Conservation (phyloP, 2,113 vertebrate species). For the Bubalus kerabau region DNA sequence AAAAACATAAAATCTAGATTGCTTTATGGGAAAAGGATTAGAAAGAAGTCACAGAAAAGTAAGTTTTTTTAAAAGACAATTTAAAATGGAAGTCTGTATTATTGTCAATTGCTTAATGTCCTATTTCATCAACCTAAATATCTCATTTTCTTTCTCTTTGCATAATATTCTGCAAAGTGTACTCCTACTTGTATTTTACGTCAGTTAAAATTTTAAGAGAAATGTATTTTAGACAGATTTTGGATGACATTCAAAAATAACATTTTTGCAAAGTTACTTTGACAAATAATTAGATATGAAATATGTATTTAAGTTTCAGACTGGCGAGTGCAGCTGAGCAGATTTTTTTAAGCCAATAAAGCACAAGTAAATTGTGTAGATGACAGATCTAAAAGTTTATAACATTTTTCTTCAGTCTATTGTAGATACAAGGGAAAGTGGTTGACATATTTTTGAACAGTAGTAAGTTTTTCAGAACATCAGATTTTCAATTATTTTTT, state of each 20-base stretch:
- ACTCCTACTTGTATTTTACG: background rate
- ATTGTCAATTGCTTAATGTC: background rate
- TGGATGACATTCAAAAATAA: conserved; percentile 26
- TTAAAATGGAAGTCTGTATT: background rate
- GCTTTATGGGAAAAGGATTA: background rate
- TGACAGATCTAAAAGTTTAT: background rate
- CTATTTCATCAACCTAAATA: background rate
- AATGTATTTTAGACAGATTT: conserved; percentile 28
- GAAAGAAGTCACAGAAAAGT: background rate
- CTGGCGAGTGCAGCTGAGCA: background rate
- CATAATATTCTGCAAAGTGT: background rate
- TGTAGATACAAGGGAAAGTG: background rate
- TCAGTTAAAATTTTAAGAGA: conserved; percentile 12
- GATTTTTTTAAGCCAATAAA: conserved; percentile 24
- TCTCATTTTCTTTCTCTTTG: background rate
- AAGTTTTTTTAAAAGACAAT: background rate
- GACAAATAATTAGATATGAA: conserved; percentile 52
- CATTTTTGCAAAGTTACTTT: conserved; percentile 32
- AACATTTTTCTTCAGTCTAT: conserved; percentile 23
- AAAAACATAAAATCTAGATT: background rate
- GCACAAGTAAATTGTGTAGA: background rate
- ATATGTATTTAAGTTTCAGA: conserved; percentile 28
- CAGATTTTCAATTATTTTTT: conserved; percentile 12
- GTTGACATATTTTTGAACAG: conserved; percentile 23
- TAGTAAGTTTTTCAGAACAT: conserved; percentile 11